Conservation (phyloP, 2,797 vertebrate genomes). For the Pempheris klunzingeri region DNA sequence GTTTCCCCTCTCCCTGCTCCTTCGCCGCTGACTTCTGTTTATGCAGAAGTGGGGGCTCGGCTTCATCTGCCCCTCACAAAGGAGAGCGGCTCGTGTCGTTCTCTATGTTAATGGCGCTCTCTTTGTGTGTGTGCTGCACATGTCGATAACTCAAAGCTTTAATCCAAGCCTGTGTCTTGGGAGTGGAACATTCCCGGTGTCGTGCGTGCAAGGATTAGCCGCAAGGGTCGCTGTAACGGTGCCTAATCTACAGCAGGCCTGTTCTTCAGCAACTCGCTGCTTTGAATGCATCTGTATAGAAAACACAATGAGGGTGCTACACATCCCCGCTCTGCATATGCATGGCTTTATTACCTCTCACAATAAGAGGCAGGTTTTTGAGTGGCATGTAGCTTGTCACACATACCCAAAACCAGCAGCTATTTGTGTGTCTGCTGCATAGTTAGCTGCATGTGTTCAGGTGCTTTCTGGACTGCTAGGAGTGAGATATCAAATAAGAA, state of each 20-base stretch:
- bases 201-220: constrained; percentile 74
- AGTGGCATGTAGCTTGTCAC: constrained; percentile 66
- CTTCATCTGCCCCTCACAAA: constrained; percentile 71
- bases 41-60: constrained; percentile 61
- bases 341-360: constrained; percentile 59
- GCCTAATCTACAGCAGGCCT: constrained; percentile 74
- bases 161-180: constrained; percentile 78
- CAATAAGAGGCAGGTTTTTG: constrained; percentile 61
- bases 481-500: constrained; percentile 68
- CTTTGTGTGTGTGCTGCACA: constrained; percentile 66
- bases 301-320: constrained; percentile 64
- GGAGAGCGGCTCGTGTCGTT: constrained; percentile 65
- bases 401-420: constrained; percentile 35
- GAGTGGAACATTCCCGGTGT: constrained; percentile 62
- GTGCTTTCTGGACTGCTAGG: constrained; percentile 32
- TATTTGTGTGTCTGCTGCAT: constrained; percentile 39
- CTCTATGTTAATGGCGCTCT: constrained; percentile 79
- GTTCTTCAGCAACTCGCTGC: constrained; percentile 60
- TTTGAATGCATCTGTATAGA: constrained; percentile 51
- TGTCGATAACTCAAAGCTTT: constrained; percentile 76
- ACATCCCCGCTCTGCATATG: constrained; percentile 58
- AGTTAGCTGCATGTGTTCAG: constrained; percentile 39
- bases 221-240: constrained; percentile 79
- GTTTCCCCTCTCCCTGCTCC: constrained; percentile 50
- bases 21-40: constrained; percentile 74